Evolutionary conservation across 2,888 invertebrate species (phyloP), one percentile per base, ranked within the genome.

Genomic region (Platerodrilus igneus): DNA sequence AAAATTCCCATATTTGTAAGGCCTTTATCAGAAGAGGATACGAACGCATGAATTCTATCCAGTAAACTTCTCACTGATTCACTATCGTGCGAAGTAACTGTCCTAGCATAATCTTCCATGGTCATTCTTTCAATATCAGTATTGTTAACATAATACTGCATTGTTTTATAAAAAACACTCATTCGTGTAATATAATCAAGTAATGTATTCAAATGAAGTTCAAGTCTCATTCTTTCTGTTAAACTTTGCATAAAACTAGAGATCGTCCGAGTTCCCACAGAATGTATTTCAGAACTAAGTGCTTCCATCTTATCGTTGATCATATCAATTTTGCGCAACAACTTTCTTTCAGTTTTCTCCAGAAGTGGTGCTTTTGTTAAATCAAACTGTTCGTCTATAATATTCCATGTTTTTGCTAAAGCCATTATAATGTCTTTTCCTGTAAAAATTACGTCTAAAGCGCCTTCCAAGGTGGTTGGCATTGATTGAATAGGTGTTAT

Each of bases 91-190:
- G 84, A 79, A 2, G 86, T 79, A 23, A 80, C 79, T 67, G 76
- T 77, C 48, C 71, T 72, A 0, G 86, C 84, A 58, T 86, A 87
- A 56, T 79, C 76, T 57, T 82, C 72, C 48, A 87, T 58, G 4
- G 88, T 88, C 41, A 71, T 70, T 47, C 69, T 62, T 60, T 86
- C 83, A 49, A 79, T 67, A 18, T 71, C 64, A 48, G 73, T 71
- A 29, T 73, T 56, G 2, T 37, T 42, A 35, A 77, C 72, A 57
- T 81, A 79, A 34, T 72, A 72, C 44, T 73, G 60, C 77, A 83
- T 81, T 55, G 74, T 70, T 16, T 71, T 60, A 49, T 79, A 77
- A 3, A 77, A 74, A 16, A 75, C 70, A 29, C 78, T 71, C 25
- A 85, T 74, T 9, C 77, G 67, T 37, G 73, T 72, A 43, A 81